Base-by-base conservation (phyloP, 2,888 invertebrate genomes). In the Antheraea yamamai region DNA sequence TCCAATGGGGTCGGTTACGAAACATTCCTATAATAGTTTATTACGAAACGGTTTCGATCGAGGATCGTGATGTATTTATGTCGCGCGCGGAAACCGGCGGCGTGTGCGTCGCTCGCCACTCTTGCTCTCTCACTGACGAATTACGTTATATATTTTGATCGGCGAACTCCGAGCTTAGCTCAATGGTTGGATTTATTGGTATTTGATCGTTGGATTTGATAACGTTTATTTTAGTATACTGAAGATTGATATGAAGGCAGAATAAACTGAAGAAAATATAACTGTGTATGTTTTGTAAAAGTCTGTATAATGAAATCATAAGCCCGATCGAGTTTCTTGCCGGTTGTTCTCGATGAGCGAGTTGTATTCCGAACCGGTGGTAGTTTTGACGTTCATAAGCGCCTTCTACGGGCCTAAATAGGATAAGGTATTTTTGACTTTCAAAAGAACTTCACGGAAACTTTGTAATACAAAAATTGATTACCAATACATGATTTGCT, bases 11-110 rank as follows among this genome's bases (percentile, higher is more conserved):
- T 81, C 81, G 83, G 77, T 84, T 81, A 82, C 80, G 80, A 81
- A 81, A 83, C 79, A 81, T 79, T 80, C 64, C 68, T 64, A 68
- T 47, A 66, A 66, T 71, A 76, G 74, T 83, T 80, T 75, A 87
- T 90, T 90, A 89, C 90, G 89, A 87, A 88, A 89, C 88, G 85
- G 83, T 52, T 83, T 82, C 82, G 85, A 84, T 82, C 81, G 81
- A 66, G 82, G 84, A 80, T 80, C 64, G 64, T 66, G 64, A 66
- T 26, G 64, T 81, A 75, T 76, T 77, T 79, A 78, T 76, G 75
- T 75, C 75, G 82, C 76, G 77, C 79, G 78, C 76, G 74, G 68
- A 8, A 47, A 18, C 51, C 83, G 83, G 77, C 76, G 80, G 84
- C 83, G 85, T 86, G 88, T 87, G 85, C 85, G 88, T 79, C 82